Base-by-base conservation (phyloP, 1,140 invertebrate genomes). In the Drosophila baimaii region DNA sequence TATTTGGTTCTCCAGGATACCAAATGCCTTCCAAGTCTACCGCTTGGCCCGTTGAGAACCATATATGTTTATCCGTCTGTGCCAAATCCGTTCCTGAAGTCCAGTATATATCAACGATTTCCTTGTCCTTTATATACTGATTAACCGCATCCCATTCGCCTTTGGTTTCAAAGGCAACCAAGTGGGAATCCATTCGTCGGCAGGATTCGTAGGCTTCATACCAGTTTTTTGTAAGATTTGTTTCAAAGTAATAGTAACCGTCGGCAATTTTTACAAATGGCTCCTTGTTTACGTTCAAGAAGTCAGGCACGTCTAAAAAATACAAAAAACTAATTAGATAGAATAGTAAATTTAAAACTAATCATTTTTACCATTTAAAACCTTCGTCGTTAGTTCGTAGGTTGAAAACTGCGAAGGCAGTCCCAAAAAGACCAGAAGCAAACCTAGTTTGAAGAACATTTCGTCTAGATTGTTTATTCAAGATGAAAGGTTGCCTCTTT, bases 1-100 rank as follows among this genome's bases (percentile, higher is more conserved):
- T 65, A 27, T 72, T 63, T 4, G 69, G 62, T 27, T 72, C 52
- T 10, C 43, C 23, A 6, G 21, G 3, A 8, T 12, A 47, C 21
- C 43, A 19, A 6, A 46, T 46, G 43, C 6, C 9, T 10, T 19
- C 9, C 21, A 46, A 46, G 19, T 41, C 39, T 19, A 41, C 4
- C 4, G 43, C 0, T 13, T 23, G 15, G 12, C 43, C 43, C 2
- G 43, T 44, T 21, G 19, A 9, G 2, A 44, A 12, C 43, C 43
- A 44, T 0, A 13, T 13, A 12, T 46, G 43, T 23, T 7, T 46
- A n/a, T 15, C 43, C 43, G n/a, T n/a, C 17, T 46, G 43, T 8
- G 43, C 43, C 43, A 46, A 46, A 23, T 46, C 43, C 13, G 21
- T 23, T 23, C 43, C 43, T 2, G 19, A 44, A 21, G 10, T 44